phyloP scores from a whole-genome alignment of 2,797 vertebrate genomes.

The Pelodytes ibericus region DNA sequence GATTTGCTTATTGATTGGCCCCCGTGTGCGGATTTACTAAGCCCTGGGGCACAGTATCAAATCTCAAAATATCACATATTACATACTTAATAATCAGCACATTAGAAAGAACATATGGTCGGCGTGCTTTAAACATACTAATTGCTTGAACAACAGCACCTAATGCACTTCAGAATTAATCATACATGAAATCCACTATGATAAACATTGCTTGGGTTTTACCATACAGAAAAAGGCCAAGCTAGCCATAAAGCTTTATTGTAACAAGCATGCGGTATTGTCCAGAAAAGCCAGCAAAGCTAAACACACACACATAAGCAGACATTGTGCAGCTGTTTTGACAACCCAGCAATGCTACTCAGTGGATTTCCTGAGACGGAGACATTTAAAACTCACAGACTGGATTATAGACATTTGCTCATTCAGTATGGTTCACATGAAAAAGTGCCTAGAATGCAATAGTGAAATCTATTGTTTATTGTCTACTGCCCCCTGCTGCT shows the following conservation, averaged over 20 bases:
- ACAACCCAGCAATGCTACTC: conserved; percentile 63
- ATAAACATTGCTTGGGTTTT: conserved; percentile 54
- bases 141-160: not conserved
- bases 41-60: too few relatives aligned
- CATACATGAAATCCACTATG: conserved; percentile 54
- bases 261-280: conserved; percentile 59
- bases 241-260: conserved; percentile 59
- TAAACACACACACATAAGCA: conserved; percentile 59
- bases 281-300: conserved; percentile 50
- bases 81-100: too few relatives aligned
- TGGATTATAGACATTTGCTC: conserved; percentile 63
- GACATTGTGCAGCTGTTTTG: conserved; percentile 66
- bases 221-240: conserved; percentile 42
- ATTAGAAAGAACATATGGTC: not conserved
- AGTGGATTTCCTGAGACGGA: conserved; percentile 66
- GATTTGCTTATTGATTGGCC: too few relatives aligned
- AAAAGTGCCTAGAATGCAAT: not conserved
- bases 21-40: too few relatives aligned
- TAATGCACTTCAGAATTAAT: conserved; percentile 41
- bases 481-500: conserved; percentile 61
- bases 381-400: conserved; percentile 64
- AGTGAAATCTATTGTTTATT: conserved; percentile 28
- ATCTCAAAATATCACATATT: too few relatives aligned
- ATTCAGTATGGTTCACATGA: conserved; percentile 61
- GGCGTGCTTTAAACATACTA: not conserved